Conservation (phyloP, 2,113 vertebrate genomes). For the Lathamus discolor region DNA sequence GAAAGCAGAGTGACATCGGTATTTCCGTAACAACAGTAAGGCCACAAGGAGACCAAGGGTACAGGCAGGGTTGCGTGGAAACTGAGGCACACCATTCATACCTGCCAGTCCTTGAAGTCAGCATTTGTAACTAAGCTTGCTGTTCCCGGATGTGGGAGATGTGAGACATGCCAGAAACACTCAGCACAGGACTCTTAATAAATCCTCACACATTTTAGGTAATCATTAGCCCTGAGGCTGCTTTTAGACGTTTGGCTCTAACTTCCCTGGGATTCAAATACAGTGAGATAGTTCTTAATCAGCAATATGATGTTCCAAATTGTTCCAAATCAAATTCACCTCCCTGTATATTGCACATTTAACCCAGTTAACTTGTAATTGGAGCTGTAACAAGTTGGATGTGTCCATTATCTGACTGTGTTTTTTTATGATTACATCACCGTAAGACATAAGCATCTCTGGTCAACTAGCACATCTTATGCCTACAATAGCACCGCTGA, state of each 20-base stretch:
- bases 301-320: background rate
- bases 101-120: background rate
- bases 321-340: background rate
- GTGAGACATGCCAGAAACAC: background rate
- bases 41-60: background rate
- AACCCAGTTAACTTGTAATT: background rate
- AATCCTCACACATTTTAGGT: background rate
- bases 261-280: background rate
- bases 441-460: background rate
- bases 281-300: background rate
- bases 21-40: conserved; percentile 42
- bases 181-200: background rate
- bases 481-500: background rate
- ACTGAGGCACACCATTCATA: background rate
- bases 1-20: conserved; percentile 57
- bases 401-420: background rate
- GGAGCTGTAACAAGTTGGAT: background rate
- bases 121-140: background rate
- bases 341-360: background rate
- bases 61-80: background rate
- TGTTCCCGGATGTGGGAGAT: background rate
- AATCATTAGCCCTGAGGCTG: background rate
- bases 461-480: background rate
- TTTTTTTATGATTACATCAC: background rate
- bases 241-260: background rate